Conservation (phyloP, 2,113 vertebrate species). For the Tenebrosternarchus preto region DNA sequence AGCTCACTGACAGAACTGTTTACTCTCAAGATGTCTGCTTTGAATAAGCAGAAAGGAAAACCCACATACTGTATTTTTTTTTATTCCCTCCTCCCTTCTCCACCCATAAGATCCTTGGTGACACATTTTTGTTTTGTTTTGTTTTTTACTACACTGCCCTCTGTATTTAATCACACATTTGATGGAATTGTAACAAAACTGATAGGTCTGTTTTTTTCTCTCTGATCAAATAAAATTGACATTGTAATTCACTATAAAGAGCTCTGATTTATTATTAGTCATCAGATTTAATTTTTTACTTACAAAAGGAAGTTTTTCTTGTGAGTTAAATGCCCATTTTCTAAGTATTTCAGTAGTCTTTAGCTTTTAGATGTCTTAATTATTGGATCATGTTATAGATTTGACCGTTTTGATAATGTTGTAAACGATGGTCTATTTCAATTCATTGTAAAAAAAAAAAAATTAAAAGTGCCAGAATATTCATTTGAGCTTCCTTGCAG, state of each 20-base stretch:
- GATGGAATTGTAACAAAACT: conserved; percentile 51
- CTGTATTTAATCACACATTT: conserved; percentile 52
- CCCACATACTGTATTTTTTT: conserved; percentile 40
- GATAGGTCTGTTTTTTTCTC: conserved; percentile 43
- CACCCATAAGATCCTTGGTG: conserved; percentile 27
- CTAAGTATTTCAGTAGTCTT: background rate
- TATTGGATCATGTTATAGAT: background rate
- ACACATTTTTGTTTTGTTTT: conserved; percentile 16
- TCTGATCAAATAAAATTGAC: conserved; percentile 50
- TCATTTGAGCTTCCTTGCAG: background rate
- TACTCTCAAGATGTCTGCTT: conserved; percentile 32
- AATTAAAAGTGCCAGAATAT: conserved; percentile 8
- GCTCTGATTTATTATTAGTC: conserved; percentile 30
- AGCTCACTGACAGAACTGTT: conserved; percentile 39
- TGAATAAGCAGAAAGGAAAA: conserved; percentile 21
- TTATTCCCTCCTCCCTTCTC: no score
- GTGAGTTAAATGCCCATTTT: background rate
- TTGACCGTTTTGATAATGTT: conserved; percentile 13
- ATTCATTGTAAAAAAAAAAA: background rate
- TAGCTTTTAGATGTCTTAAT: background rate
- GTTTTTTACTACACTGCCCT: conserved; percentile 44
- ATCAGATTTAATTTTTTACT: background rate
- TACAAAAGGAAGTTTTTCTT: background rate
- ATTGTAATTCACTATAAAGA: conserved; percentile 45
- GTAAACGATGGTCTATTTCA: conserved; percentile 17